Evolutionary conservation across 2,797 vertebrate species (phyloP).

Genomic region (Lindbergichthys nudifrons): DNA sequence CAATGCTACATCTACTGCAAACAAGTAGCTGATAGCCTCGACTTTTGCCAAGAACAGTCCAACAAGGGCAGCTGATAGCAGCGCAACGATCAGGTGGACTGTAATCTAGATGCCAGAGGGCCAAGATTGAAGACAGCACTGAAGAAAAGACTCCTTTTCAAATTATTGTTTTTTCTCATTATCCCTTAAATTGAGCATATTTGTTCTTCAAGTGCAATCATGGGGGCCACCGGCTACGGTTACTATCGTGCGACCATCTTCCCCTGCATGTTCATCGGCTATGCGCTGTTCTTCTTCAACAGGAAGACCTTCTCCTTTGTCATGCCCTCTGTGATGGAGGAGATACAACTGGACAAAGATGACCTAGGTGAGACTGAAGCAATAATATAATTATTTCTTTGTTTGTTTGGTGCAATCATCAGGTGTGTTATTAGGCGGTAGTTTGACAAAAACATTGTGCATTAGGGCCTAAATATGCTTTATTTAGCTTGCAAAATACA

Average conservation of each 20-base stretch:
- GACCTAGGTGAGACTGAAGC: conserved; percentile 89
- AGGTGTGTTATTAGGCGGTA: not conserved
- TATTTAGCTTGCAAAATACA: not conserved
- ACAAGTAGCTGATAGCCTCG: not conserved
- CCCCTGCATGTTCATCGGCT: conserved; percentile 93
- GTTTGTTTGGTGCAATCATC: not conserved
- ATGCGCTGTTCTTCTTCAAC: conserved; percentile 97
- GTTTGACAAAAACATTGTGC: not conserved
- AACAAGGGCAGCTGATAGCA: not conserved
- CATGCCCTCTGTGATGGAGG: conserved; percentile 95
- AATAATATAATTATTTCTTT: not conserved
- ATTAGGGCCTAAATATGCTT: not conserved
- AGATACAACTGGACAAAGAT: conserved; percentile 94
- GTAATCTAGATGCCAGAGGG: conserved; percentile 14
- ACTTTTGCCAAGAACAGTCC: conserved; percentile 6
- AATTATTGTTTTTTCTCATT: not conserved
- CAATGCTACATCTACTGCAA: conserved; percentile 14
- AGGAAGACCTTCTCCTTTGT: conserved; percentile 98
- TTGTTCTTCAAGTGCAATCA: conserved; percentile 58
- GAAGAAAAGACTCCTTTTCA: conserved; percentile 9
- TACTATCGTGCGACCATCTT: conserved; percentile 92
- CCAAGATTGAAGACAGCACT: conserved; percentile 4
- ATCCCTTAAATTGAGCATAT: not conserved
- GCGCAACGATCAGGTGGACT: conserved; percentile 1
- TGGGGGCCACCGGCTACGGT: conserved; percentile 87